These are phyloP conservation scores for Cheilosia soror DNA, from an alignment of 2,888 invertebrate genomes.

Conservation along the genomic window DNA sequence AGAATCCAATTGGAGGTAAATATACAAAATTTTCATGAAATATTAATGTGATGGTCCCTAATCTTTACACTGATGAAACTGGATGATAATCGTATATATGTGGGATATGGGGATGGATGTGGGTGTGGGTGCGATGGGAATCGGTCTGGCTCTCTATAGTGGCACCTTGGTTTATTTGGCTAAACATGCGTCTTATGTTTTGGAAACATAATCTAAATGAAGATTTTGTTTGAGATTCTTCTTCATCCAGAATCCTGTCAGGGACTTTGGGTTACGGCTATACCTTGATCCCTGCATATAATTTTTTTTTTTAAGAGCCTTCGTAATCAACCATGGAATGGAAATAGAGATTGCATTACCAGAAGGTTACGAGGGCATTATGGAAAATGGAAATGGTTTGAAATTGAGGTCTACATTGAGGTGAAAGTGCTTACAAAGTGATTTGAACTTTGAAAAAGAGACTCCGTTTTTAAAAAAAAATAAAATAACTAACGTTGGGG, in stretches of 20 bases:
- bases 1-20: constrained; percentile 80
- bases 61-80: constrained; percentile 75
- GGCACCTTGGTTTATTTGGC: constrained; percentile 34
- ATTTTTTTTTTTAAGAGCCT: constrained; percentile 36
- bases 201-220: constrained; percentile 37
- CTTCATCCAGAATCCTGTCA: constrained; percentile 12
- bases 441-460: constrained; percentile 21
- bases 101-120: constrained; percentile 1
- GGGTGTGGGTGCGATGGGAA: too few relatives aligned
- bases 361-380: constrained; percentile 55
- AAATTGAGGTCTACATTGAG: constrained; percentile 42
- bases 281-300: background rate
- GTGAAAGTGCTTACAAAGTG: constrained; percentile 48
- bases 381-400: constrained; percentile 25
- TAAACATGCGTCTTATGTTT: constrained; percentile 69
- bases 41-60: constrained; percentile 78
- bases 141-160: constrained; percentile 4
- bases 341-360: constrained; percentile 46
- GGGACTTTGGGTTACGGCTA: constrained; percentile 29
- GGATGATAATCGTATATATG: constrained; percentile 67
- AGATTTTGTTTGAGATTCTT: constrained; percentile 38
- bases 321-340: constrained; percentile 50
- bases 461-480: too few relatives aligned
- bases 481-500: too few relatives aligned
- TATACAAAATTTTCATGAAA: constrained; percentile 79